These are phyloP conservation scores for Micrastur ruficollis DNA, from an alignment of 2,797 vertebrate species.

Conservation along the genomic window DNA sequence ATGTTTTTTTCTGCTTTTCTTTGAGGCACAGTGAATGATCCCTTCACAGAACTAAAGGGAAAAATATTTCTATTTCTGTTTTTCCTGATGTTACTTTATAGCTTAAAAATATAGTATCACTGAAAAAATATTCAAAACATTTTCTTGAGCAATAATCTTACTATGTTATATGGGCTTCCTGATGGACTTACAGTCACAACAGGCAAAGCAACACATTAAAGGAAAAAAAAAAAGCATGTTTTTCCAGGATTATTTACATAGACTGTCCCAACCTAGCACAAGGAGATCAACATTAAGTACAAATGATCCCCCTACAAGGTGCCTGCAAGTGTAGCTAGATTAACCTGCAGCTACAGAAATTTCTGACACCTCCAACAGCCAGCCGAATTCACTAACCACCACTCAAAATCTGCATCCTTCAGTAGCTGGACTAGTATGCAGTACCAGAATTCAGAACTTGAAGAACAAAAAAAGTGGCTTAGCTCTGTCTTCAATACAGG, in stretches of 20 bases:
- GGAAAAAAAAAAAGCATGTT: neutral
- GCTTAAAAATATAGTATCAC: neutral
- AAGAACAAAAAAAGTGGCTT: neutral
- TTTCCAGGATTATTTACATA: neutral
- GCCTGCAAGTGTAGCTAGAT: neutral
- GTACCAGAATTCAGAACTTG: neutral
- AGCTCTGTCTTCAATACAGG: neutral
- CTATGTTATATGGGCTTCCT: neutral
- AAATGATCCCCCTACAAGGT: neutral
- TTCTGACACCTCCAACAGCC: neutral
- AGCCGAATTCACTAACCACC: neutral
- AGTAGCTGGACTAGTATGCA: neutral
- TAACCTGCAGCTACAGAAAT: neutral
- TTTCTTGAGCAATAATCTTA: neutral
- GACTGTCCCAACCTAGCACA: neutral
- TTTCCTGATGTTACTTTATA: neutral
- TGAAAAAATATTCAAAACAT: neutral
- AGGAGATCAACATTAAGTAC: neutral
- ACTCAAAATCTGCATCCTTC: neutral
- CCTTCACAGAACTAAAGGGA: neutral
- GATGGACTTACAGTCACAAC: neutral
- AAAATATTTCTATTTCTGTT: neutral
- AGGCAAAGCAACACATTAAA: neutral
- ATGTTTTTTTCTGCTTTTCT: neutral
- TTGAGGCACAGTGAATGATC: neutral